phyloP scores from a whole-genome alignment of 1,140 invertebrate genomes.

The Brachionus koreanus region DNA sequence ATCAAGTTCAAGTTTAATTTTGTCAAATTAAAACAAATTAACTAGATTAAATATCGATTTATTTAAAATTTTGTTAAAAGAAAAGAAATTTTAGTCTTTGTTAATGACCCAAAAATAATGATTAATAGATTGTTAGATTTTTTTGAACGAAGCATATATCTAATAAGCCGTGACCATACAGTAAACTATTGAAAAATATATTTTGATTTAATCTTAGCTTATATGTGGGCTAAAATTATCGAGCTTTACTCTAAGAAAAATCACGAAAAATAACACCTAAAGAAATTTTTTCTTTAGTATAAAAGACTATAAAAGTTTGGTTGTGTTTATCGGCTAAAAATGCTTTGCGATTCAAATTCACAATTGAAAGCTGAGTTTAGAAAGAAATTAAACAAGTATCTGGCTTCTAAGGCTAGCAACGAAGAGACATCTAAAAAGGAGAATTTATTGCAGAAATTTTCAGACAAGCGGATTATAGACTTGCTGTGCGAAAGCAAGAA shows the following conservation, averaged over 20 bases:
- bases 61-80: neutral
- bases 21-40: neutral
- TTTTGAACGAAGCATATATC: neutral
- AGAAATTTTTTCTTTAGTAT: slow-evolving; percentile 10
- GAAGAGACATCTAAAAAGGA: neutral
- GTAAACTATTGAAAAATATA: neutral
- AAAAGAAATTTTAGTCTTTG: neutral
- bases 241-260: neutral
- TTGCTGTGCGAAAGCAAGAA: neutral
- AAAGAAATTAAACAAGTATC: neutral
- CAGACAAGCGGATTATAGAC: neutral
- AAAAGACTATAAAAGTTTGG: neutral
- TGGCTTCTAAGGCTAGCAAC: neutral
- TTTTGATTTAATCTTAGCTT: neutral
- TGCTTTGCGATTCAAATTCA: neutral
- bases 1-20: neutral
- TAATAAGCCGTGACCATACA: neutral
- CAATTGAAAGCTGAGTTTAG: slow-evolving; percentile 5
- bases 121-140: neutral
- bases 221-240: neutral
- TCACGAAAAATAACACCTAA: neutral
- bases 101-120: neutral
- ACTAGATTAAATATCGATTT: neutral
- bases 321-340: neutral
- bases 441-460: slow-evolving; percentile 9